Evolutionary conservation across 2,113 vertebrate genomes (phyloP), one percentile per base, ranked within the genome.

Genomic region (Takifugu flavidus): DNA sequence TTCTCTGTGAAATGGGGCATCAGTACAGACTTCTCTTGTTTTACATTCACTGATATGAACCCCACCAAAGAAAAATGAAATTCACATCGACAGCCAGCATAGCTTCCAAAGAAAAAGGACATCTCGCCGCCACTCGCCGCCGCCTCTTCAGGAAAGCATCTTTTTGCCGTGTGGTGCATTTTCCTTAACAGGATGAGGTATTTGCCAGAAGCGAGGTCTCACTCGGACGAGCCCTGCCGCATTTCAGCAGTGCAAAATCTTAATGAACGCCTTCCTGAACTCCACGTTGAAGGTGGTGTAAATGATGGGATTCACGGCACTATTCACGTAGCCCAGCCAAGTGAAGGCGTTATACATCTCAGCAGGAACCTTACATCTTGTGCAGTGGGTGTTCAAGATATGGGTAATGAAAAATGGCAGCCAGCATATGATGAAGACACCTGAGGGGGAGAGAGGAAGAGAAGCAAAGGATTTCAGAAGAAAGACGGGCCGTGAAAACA

Each of bases 341-440:
- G 97, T 99, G 80, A 95, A 98, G 76, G 95, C 94, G 25, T 93
- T 99, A 87, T 98, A 99, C 90, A 99, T 88, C 70, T 92, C 93
- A 1, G 92, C 92, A 0, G 97, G 94, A 70, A 99, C 94, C 72
- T 88, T 90, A 89, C 95, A 98, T 59, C 93, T 91, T 56, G 87
- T 89, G 88, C 95, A 98, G 89, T 98, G 95, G 77, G 95, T 98
- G 86, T 99, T 99, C 78, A 99, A 82, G 89, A 98, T 98, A 84
- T 98, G 97, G 4, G 95, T 99, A 83, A 99, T 96, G 92, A 99
- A 99, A 90, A 99, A 99, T 0, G 97, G 97, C 75, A 99, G 91
- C 97, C 97, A 99, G 86, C 95, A 99, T 80, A 98, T 95, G 88
- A 99, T 98, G 87, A 99, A 99, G 56, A 99, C 95, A 82, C 96